Evolutionary conservation across 2,888 invertebrate genomes (phyloP).

Genomic region (Oscheius sp.): DNA sequence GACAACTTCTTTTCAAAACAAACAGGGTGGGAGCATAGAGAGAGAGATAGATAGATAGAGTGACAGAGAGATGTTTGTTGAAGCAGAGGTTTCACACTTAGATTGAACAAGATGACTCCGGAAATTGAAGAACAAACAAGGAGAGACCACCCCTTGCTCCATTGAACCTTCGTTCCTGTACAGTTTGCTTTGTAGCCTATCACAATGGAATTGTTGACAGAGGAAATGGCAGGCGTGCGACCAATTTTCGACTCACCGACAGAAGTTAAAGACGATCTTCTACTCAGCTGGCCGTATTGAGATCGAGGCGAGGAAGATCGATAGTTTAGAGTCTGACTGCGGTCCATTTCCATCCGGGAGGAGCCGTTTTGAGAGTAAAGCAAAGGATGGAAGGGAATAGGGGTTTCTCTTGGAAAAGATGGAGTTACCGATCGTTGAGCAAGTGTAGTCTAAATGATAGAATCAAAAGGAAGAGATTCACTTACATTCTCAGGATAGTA

Average conservation of each 20-base stretch:
- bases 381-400: constrained; percentile 69
- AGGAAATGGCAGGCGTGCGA: constrained; percentile 17
- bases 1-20: neutral
- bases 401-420: constrained; percentile 81
- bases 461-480: neutral
- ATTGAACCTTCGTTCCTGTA: neutral
- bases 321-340: constrained; percentile 28
- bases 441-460: constrained; percentile 38
- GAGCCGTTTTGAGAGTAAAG: constrained; percentile 54
- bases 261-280: constrained; percentile 78
- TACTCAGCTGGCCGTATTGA: constrained; percentile 77
- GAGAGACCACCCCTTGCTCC: neutral
- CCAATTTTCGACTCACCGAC: constrained; percentile 57
- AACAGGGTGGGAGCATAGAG: neutral
- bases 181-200: neutral
- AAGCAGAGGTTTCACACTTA: constrained; percentile 15
- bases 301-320: constrained; percentile 67
- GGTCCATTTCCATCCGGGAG: constrained; percentile 13
- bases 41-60: neutral
- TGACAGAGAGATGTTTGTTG: constrained; percentile 3
- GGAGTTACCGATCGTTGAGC: constrained; percentile 82
- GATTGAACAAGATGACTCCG: constrained; percentile 5
- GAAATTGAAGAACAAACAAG: constrained; percentile 21
- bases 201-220: constrained; percentile 10
- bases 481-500: constrained; percentile 52